Evolutionary conservation across 2,888 invertebrate genomes (phyloP).

Genomic region (Troides oblongomaculatus): DNA sequence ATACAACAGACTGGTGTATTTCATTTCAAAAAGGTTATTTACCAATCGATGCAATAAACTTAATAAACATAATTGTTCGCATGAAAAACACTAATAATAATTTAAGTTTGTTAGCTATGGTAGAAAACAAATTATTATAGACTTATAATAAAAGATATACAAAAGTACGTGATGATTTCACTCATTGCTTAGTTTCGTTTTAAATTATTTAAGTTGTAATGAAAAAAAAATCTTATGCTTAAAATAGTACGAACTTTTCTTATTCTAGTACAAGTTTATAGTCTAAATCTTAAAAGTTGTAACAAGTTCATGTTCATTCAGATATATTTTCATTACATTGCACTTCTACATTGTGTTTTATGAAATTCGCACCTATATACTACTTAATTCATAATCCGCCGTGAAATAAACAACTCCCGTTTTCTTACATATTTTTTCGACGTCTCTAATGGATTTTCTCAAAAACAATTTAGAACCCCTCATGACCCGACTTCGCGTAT

Average conservation of each 20-base stretch:
- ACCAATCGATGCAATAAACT: slow-evolving; percentile 41
- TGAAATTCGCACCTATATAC: neutral
- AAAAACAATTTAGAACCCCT: slow-evolving; percentile 28
- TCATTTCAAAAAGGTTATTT: slow-evolving; percentile 34
- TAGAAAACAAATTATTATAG: neutral
- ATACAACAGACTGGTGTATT: no score
- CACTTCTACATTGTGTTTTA: neutral
- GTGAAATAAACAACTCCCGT: neutral
- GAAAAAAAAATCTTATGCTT: no score
- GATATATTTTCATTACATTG: neutral
- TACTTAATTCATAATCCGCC: slow-evolving; percentile 6
- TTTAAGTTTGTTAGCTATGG: slow-evolving; percentile 1
- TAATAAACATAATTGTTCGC: slow-evolving; percentile 42
- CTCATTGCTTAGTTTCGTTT: no score
- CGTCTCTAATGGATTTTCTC: slow-evolving; percentile 26
- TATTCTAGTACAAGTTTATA: no score
- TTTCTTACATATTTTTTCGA: slow-evolving; percentile 23
- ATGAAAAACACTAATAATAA: slow-evolving; percentile 35
- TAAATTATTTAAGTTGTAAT: no score
- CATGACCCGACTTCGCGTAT: slow-evolving; percentile 18
- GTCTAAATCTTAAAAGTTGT: no score
- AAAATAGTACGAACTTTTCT: no score
- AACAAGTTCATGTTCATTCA: no score
- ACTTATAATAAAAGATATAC: no score
- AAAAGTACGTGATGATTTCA: no score